Conservation (phyloP, 37 sponge, comb jelly and placozoan species). For the Hexactinellida sp. region DNA sequence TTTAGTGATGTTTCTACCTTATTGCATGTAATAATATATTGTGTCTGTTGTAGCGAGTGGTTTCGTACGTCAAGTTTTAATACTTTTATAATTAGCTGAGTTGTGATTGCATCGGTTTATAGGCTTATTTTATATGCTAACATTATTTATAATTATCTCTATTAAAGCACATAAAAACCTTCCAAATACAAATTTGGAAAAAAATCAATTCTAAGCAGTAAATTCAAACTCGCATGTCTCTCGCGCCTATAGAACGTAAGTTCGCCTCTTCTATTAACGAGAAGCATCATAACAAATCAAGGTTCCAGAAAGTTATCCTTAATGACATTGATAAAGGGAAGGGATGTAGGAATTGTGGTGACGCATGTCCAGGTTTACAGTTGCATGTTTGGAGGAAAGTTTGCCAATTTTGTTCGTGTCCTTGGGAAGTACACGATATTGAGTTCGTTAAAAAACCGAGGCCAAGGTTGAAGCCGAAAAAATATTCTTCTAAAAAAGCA, state of each 20-base stretch:
- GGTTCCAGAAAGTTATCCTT: neutral
- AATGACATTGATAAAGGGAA: slow-evolving; percentile 4
- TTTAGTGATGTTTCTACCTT: too few relatives aligned
- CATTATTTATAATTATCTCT: too few relatives aligned
- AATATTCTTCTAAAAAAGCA: neutral
- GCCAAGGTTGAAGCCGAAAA: neutral
- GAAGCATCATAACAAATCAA: neutral
- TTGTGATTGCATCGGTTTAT: too few relatives aligned
- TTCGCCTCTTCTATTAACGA: neutral
- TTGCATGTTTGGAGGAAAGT: slow-evolving; percentile 33
- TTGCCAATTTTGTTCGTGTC: slow-evolving; percentile 41
- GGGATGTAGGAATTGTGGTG: neutral
- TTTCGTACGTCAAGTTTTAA: too few relatives aligned
- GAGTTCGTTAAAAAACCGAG: neutral
- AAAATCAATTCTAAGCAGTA: neutral
- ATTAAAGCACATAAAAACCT: too few relatives aligned
- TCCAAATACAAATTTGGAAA: too few relatives aligned
- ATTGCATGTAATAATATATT: too few relatives aligned
- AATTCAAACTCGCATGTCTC: neutral
- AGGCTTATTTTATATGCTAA: too few relatives aligned
- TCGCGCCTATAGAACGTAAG: neutral
- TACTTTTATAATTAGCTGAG: too few relatives aligned
- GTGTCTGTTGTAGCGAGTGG: too few relatives aligned
- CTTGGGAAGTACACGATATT: slow-evolving; percentile 21
- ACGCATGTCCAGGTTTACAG: neutral